These are phyloP conservation scores for Ameiurus melas DNA, from an alignment of 2,113 vertebrate species.

Conservation along the genomic window DNA sequence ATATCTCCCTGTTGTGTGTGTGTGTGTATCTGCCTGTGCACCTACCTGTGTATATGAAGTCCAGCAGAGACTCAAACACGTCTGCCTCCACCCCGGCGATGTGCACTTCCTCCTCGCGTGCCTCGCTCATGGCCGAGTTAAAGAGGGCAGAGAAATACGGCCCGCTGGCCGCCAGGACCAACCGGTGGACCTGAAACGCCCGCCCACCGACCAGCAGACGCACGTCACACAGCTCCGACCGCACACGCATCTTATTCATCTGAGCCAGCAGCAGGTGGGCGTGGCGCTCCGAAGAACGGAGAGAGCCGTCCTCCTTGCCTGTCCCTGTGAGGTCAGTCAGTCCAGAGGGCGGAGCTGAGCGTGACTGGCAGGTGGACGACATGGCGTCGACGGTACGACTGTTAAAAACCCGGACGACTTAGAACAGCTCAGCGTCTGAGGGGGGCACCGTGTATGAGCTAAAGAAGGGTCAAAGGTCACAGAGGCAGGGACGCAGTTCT, in stretches of 20 bases:
- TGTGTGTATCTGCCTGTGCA: too few relatives aligned
- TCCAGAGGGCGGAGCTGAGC: conserved; percentile 43
- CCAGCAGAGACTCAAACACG: conserved; percentile 85
- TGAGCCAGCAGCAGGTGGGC: conserved; percentile 87
- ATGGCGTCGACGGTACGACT: conserved; percentile 59
- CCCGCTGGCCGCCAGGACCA: conserved; percentile 93
- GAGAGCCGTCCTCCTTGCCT: conserved; percentile 59
- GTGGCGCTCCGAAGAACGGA: conserved; percentile 79
- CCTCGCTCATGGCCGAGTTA: conserved; percentile 89
- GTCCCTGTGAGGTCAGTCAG: conserved; percentile 48
- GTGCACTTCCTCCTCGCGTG: conserved; percentile 84
- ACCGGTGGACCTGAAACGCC: conserved; percentile 83
- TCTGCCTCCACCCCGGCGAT: conserved; percentile 86
- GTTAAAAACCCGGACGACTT: background rate
- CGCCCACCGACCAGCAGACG: conserved; percentile 82
- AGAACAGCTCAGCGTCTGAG: background rate
- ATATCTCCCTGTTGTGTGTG: too few relatives aligned
- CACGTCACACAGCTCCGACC: conserved; percentile 89
- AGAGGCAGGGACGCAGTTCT: background rate
- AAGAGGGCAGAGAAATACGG: conserved; percentile 94
- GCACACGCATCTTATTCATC: conserved; percentile 88
- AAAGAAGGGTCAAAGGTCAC: background rate
- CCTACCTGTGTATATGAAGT: conserved; percentile 95
- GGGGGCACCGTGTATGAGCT: background rate
- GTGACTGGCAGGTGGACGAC: conserved; percentile 64